phyloP scores from a whole-genome alignment of 2,113 vertebrate genomes.

The Aptenodytes patagonicus region DNA sequence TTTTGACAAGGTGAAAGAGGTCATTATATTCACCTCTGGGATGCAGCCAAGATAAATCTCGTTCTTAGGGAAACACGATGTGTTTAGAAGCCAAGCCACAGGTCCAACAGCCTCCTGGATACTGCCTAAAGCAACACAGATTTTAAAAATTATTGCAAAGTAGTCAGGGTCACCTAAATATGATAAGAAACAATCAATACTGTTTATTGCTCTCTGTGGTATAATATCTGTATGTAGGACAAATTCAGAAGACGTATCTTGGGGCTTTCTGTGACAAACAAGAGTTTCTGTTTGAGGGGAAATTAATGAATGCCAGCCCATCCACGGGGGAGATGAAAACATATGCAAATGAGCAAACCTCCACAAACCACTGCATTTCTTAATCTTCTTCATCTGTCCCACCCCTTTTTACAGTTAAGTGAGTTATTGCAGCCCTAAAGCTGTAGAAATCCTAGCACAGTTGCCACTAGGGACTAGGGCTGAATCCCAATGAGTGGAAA shows the following conservation, averaged over 20 bases:
- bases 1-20: constrained; percentile 76
- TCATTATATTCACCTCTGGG: constrained; percentile 65
- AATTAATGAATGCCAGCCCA: background rate
- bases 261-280: background rate
- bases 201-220: background rate
- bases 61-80: constrained; percentile 40
- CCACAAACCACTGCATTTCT: constrained; percentile 37
- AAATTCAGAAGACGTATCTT: background rate
- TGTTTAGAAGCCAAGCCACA: constrained; percentile 19
- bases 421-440: constrained; percentile 44
- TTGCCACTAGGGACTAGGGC: constrained; percentile 26
- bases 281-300: background rate
- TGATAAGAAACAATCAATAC: constrained; percentile 14
- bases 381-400: constrained; percentile 51
- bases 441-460: constrained; percentile 22
- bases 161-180: constrained; percentile 41
- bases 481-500: constrained; percentile 50
- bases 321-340: background rate
- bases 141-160: constrained; percentile 17
- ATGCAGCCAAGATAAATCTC: constrained; percentile 53
- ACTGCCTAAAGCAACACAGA: background rate
- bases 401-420: constrained; percentile 50
- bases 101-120: background rate
- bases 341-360: constrained; percentile 43
- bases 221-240: background rate